These are phyloP conservation scores for Lutjanus argentimaculatus DNA, from an alignment of 2,797 vertebrate genomes.

Conservation along the genomic window DNA sequence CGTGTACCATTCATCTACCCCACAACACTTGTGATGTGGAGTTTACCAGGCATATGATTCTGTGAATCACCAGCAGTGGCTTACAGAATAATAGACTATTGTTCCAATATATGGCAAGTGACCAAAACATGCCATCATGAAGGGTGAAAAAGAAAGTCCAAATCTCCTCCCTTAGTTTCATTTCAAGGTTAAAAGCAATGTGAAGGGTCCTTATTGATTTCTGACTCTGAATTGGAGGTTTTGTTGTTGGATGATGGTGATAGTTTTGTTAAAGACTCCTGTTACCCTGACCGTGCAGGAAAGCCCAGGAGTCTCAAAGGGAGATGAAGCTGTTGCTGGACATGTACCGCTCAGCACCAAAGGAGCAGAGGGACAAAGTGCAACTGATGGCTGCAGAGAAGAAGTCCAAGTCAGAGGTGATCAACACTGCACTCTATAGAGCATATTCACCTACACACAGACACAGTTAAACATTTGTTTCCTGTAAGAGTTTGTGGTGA, in stretches of 20 bases:
- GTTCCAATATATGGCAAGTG: neutral
- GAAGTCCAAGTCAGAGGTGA: conserved; percentile 96
- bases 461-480: neutral
- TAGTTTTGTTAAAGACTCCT: conserved; percentile 3
- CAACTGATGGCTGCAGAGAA: conserved; percentile 99
- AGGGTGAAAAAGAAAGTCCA: neutral
- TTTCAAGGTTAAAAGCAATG: neutral
- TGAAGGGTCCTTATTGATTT: neutral
- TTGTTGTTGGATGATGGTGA: neutral
- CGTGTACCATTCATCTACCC: rapidly evolving
- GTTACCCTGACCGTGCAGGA: conserved; percentile 81
- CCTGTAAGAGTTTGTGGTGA: neutral
- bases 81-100: conserved; percentile 3
- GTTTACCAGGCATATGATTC: neutral
- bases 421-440: neutral
- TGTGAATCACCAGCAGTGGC: conserved; percentile 6
- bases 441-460: neutral
- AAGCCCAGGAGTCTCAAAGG: conserved; percentile 97
- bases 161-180: neutral
- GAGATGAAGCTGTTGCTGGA: conserved; percentile 98
- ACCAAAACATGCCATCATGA: neutral
- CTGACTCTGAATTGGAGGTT: neutral
- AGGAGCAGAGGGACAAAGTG: conserved; percentile 98
- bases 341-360: conserved; percentile 98
- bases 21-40: neutral